phyloP scores from a whole-genome alignment of 2,888 invertebrate genomes.

The Micropterix aruncella region DNA sequence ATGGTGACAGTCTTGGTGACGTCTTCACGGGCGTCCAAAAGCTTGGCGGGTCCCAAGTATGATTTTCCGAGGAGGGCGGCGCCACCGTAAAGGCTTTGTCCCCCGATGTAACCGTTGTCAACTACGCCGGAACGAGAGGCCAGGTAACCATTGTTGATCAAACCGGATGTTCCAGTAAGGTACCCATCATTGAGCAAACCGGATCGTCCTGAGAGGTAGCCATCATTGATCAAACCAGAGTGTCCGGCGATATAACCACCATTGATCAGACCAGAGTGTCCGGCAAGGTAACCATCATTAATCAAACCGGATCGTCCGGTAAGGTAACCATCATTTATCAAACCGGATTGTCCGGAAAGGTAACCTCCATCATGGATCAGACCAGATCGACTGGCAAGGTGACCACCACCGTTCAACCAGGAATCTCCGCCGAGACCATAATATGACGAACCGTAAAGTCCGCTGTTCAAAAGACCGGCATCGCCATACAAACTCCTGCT shows the following conservation, averaged over 20 bases:
- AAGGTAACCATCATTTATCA: not conserved
- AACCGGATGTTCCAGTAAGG: constrained; percentile 14
- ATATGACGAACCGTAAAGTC: constrained; percentile 40
- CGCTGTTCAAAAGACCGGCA: constrained; percentile 47
- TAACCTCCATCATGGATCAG: not conserved
- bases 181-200: constrained; percentile 15
- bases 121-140: constrained; percentile 9
- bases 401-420: constrained; percentile 10
- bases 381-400: not conserved
- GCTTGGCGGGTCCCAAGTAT: constrained; percentile 16
- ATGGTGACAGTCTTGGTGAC: constrained; percentile 50
- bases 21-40: constrained; percentile 32
- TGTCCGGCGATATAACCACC: too few species aligned
- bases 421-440: constrained; percentile 23
- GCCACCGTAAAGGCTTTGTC: constrained; percentile 13
- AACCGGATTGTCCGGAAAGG: not conserved
- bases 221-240: not conserved
- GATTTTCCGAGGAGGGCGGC: constrained; percentile 10
- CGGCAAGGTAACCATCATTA: not conserved
- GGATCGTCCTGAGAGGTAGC: constrained; percentile 12
- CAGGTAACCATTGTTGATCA: constrained; percentile 10
- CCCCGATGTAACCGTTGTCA: constrained; percentile 3
- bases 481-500: constrained; percentile 48
- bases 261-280: not conserved
- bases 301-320: not conserved